phyloP scores from a whole-genome alignment of 2,888 invertebrate species.

The Hecatera dysodea region DNA sequence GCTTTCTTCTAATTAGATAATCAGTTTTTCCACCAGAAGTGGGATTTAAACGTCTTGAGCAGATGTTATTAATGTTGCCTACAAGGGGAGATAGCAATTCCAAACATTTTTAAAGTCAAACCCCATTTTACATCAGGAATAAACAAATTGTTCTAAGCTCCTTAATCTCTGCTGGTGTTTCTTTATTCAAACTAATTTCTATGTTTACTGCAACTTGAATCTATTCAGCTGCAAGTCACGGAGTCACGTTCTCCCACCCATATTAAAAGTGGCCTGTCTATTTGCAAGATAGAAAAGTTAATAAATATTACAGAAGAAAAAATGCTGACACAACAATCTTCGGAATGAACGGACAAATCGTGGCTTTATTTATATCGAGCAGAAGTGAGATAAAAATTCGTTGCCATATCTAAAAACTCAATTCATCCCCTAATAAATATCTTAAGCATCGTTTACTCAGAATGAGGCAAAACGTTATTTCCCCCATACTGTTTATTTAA shows the following conservation, averaged over 20 bases:
- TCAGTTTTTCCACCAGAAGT: conserved; percentile 82
- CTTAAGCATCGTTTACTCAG: conserved; percentile 89
- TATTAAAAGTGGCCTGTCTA: conserved; percentile 31
- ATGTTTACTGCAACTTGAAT: conserved; percentile 24
- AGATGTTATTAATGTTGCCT: conserved; percentile 76
- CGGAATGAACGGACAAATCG: conserved; percentile 46
- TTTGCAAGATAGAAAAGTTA: conserved; percentile 36
- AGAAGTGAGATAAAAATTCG: conserved; percentile 77
- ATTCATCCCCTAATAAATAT: conserved; percentile 89
- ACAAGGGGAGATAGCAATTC: conserved; percentile 57
- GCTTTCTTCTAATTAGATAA: conserved; percentile 88
- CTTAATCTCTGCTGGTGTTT: conserved; percentile 23
- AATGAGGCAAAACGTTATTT: conserved; percentile 88
- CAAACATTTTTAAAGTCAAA: conserved; percentile 43
- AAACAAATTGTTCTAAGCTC: conserved; percentile 44
- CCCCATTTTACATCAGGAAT: conserved; percentile 38
- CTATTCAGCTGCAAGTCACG: conserved; percentile 43
- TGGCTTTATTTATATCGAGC: conserved; percentile 62
- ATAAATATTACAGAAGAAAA: conserved; percentile 41
- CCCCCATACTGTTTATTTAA: conserved; percentile 89
- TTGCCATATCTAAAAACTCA: conserved; percentile 85
- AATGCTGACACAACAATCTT: conserved; percentile 36
- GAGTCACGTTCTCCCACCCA: conserved; percentile 4
- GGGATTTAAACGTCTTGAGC: conserved; percentile 76
- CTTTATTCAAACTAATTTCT: conserved; percentile 30